Base-by-base conservation (phyloP, 2,797 vertebrate species). In the Periparus ater region DNA sequence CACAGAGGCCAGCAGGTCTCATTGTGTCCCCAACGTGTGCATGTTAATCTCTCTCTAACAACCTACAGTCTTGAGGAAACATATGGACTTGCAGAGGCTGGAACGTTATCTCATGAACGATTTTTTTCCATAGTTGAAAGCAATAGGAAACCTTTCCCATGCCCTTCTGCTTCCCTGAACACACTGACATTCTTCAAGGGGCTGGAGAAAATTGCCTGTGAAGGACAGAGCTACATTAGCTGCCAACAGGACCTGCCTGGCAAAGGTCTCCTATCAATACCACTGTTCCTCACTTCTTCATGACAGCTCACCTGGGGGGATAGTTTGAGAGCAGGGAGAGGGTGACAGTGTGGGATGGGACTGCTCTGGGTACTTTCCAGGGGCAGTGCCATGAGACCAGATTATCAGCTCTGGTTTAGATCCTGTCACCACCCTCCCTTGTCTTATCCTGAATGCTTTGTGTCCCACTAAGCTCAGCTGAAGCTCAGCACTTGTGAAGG, bases 61-160 rank as follows among this genome's bases (percentile, higher is more conserved):
- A 58, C 75, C 91, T 68, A 12, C 53, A 71, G 81, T 26, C 92
- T 10, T 23, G 30, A 96, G 86, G 71, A 91, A 95, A 95, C 78
- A 91, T 74, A 84, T 93, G 86, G 32, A 95, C 89, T 77, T 2
- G 1, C 50, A 68, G 51, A 78, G 27, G 44, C 75, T 85, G 89
- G 91, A 93, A 95, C 91, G 82, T 80, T 51, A 92, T 66, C 89
- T 88, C 75, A 44, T 7, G 22, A 85, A 91, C 2, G 3, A 16
- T 13, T 62, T 91, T 82, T 76, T 88, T 71, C 86, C 78, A 65
- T 1, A 58, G 74, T 18, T 89, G 68, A 95, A 92, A 75, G 74
- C 42, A 32, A 48, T 1, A 67, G 62, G 78, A 80, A 92, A 84
- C 76, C 51, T 70, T 90, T 94, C 94, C 89, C 89, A 90, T 6